phyloP scores from a whole-genome alignment of 2,113 vertebrate species.

The Nothobranchius furzeri region DNA sequence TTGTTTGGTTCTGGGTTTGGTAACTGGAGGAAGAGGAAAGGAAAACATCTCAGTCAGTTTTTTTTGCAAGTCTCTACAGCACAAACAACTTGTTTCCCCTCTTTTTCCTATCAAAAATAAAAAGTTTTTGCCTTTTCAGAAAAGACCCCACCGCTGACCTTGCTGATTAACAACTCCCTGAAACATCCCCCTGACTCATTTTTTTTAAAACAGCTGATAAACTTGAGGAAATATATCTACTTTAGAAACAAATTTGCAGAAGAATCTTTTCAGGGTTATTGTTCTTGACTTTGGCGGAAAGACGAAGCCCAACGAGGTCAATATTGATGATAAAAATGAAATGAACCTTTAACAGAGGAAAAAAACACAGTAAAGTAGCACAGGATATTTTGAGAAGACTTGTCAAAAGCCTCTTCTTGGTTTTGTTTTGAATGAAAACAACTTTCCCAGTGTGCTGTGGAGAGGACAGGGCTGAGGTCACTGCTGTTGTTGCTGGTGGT shows the following conservation, averaged over 20 bases:
- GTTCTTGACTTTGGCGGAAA: constrained; percentile 26
- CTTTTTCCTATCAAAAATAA: constrained; percentile 30
- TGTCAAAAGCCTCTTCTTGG: constrained; percentile 4
- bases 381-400: constrained; percentile 2
- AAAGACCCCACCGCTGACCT: constrained; percentile 32
- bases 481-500: background rate
- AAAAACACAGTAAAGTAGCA: constrained; percentile 6
- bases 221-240: constrained; percentile 7
- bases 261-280: constrained; percentile 35
- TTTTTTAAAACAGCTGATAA: constrained; percentile 31
- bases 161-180: constrained; percentile 42
- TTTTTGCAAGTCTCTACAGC: constrained; percentile 43
- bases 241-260: constrained; percentile 14
- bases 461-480: constrained; percentile 41
- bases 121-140: constrained; percentile 28
- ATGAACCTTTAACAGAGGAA: background rate
- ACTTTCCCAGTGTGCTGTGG: constrained; percentile 16
- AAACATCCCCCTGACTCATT: constrained; percentile 20
- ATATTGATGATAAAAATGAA: constrained; percentile 11
- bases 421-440: constrained; percentile 14
- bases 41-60: constrained; percentile 44
- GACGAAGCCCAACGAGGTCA: constrained; percentile 18
- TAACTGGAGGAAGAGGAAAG: constrained; percentile 52
- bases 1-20: constrained; percentile 48
- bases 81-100: constrained; percentile 40